phyloP scores from a whole-genome alignment of 2,113 vertebrate genomes.

The Corythaixoides concolor region DNA sequence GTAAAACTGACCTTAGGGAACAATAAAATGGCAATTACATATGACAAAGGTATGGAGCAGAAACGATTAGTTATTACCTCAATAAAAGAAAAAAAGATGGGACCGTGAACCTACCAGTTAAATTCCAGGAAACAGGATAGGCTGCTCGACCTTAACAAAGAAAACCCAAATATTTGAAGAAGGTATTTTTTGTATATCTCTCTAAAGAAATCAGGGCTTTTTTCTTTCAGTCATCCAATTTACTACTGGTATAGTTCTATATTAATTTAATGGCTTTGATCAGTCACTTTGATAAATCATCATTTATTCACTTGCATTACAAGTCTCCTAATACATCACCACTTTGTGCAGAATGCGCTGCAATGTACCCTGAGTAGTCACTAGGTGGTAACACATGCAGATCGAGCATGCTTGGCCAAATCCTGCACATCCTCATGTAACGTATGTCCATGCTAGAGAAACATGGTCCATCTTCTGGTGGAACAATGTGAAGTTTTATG shows the following conservation, averaged over 20 bases:
- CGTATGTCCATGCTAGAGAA: background rate
- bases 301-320: slow-evolving; percentile 63
- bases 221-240: slow-evolving; percentile 45
- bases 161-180: slow-evolving; percentile 62
- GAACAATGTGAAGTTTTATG: background rate
- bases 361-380: background rate
- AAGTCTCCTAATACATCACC: slow-evolving; percentile 20
- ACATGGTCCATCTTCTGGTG: background rate
- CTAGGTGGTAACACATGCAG: slow-evolving; percentile 31
- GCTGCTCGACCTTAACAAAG: slow-evolving; percentile 34
- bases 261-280: slow-evolving; percentile 63
- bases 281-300: slow-evolving; percentile 29
- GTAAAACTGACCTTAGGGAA: slow-evolving; percentile 68
- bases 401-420: background rate
- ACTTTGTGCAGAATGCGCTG: slow-evolving; percentile 1
- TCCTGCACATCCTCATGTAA: background rate
- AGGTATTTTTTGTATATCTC: slow-evolving; percentile 50
- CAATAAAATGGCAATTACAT: slow-evolving; percentile 76
- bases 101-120: slow-evolving; percentile 47
- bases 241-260: slow-evolving; percentile 34
- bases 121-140: slow-evolving; percentile 44
- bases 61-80: slow-evolving; percentile 70
- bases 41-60: slow-evolving; percentile 67
- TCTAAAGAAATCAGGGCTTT: slow-evolving; percentile 21
- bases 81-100: slow-evolving; percentile 72